A percentile compares a stretch with the other conserved stretches of the same genome.
Conservation (phyloP, 2,888 invertebrate species). For the Didymodactylos carnosus region DNA sequence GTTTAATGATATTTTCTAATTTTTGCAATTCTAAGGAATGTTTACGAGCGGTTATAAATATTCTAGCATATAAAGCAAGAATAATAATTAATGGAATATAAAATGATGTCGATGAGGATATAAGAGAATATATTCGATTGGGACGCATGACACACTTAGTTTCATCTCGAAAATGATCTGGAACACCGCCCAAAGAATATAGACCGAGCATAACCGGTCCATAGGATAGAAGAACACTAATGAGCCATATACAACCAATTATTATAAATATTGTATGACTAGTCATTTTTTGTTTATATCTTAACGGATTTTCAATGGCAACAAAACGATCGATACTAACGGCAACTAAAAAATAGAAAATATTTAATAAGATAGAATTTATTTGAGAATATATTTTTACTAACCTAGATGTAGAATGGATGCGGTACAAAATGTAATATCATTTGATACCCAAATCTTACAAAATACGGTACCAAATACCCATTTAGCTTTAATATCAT, state of each 20-base stretch:
- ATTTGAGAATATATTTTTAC: no score
- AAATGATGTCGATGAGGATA: conserved; percentile 12
- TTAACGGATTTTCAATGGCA: conserved; percentile 10
- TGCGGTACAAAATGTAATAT: conserved; percentile 14
- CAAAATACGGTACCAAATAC: conserved; percentile 7
- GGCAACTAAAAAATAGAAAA: not conserved
- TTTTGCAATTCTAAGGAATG: conserved; percentile 4
- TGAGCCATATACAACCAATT: conserved; percentile 5
- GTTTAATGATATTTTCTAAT: not conserved
- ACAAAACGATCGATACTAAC: conserved; percentile 12
- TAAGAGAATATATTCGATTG: conserved; percentile 6
- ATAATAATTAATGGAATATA: conserved; percentile 14
- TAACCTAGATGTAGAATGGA: conserved; percentile 7
- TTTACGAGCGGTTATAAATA: conserved; percentile 4
- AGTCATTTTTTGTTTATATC: conserved; percentile 6
- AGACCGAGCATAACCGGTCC: conserved; percentile 8
- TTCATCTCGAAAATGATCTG: not conserved
- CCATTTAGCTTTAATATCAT: conserved; percentile 9
- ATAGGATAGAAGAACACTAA: conserved; percentile 11
- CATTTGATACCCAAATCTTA: conserved; percentile 12
- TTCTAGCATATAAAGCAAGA: conserved; percentile 1
- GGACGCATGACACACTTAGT: not conserved
- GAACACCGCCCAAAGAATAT: not conserved
- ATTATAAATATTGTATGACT: not conserved
- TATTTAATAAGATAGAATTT: no score